Evolutionary conservation across 2,888 invertebrate species (phyloP).

Genomic region (Ligdia adustata): DNA sequence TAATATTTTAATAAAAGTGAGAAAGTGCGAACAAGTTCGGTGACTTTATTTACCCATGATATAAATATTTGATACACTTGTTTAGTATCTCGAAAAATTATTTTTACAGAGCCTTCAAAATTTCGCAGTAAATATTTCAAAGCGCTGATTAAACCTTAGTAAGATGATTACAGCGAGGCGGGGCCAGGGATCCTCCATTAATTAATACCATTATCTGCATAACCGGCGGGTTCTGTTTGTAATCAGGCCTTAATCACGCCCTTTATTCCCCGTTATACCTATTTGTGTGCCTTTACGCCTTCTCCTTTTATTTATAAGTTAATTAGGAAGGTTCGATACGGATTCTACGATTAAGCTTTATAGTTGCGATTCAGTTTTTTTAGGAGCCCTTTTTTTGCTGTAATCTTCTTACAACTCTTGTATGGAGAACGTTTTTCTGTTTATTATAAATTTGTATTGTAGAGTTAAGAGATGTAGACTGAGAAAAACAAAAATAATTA

Average conservation of each 20-base stretch:
- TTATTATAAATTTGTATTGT: no score
- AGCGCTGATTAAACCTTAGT: slow-evolving; percentile 19
- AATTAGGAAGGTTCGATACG: slow-evolving; percentile 34
- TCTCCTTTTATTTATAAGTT: slow-evolving; percentile 36
- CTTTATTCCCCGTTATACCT: slow-evolving; percentile 32
- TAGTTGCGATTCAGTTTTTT: slow-evolving; percentile 16
- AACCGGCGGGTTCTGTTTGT: slow-evolving; percentile 34
- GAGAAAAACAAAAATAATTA: no score
- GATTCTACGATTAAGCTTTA: slow-evolving; percentile 23
- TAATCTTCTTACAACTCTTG: background rate
- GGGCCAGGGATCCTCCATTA: slow-evolving; percentile 23
- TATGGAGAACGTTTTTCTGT: no score
- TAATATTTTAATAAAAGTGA: no score
- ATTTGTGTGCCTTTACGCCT: slow-evolving; percentile 27
- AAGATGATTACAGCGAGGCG: slow-evolving; percentile 18
- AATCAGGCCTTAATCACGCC: slow-evolving; percentile 37
- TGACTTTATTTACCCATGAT: no score
- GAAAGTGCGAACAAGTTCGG: no score
- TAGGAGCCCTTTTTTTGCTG: background rate
- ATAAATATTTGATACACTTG: no score
- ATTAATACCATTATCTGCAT: slow-evolving; percentile 32
- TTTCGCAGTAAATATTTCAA: slow-evolving; percentile 14
- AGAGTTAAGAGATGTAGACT: no score
- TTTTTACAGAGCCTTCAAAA: no score
- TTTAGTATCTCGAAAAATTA: no score